Evolutionary conservation across 2,113 vertebrate genomes (phyloP), one percentile per base, ranked within the genome.

Genomic region (Prietella phreatophila): DNA sequence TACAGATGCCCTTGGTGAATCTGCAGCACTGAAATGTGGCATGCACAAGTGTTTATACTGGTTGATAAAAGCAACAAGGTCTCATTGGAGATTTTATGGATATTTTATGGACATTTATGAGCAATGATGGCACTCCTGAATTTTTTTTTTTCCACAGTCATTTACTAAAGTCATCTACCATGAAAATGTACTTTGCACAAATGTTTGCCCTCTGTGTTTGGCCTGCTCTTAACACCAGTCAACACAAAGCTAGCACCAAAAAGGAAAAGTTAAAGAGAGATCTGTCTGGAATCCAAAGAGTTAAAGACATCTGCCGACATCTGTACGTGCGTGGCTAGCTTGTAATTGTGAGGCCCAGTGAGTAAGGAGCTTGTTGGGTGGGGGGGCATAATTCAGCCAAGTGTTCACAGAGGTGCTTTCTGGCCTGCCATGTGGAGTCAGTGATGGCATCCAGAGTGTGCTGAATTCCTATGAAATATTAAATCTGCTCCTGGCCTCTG

Each of bases 381-480:
- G 96, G 94, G 95, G 94, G 95, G 92, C 96, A 97, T 98, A 97
- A 96, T 97, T 97, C 95, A 97, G 96, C 96, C 96, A 94, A 96
- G 95, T 95, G 95, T 97, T 98, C 96, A 96, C 97, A 97, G 96
- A 97, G 96, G 95, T 95, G 96, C 96, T 96, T 97, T 98, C 97
- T 96, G 96, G 96, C 95, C 94, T 20, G 91, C 96, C 97, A 98
- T 97, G 97, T 99, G 97, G 97, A 97, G 97, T 97, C 96, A 98
- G 97, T 98, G 98, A 99, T 94, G 95, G 94, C 95, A 95, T 96
- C 96, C 96, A 95, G 95, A 95, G 95, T 95, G 94, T 94, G 94
- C 96, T 96, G 95, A 92, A 94, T 93, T 96, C 95, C 96, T 97
- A 97, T 97, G 97, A 98, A 98, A 98, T 97, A 98, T 97, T 97